These are phyloP conservation scores for Venturia canescens DNA, from an alignment of 1,140 invertebrate species.

Conservation along the genomic window DNA sequence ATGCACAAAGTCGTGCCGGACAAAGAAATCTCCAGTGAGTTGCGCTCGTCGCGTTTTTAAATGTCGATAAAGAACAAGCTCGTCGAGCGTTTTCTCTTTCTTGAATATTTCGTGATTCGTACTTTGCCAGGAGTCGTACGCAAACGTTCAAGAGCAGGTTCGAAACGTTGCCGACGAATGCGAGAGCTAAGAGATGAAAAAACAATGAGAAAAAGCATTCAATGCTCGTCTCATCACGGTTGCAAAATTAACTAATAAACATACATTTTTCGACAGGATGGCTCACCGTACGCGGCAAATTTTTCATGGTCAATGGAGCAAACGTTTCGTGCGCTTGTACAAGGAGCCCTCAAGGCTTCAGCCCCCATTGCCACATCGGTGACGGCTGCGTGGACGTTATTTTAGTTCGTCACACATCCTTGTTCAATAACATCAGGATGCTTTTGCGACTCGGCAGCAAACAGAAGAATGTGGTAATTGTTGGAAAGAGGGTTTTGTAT, in stretches of 20 bases:
- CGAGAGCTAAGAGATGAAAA: no score
- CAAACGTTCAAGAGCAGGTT: no score
- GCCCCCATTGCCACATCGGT: conserved; percentile 88
- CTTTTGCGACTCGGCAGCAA: conserved; percentile 80
- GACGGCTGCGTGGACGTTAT: conserved; percentile 90
- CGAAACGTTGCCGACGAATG: no score
- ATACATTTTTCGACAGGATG: conserved; percentile 74
- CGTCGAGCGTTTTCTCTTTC: no score
- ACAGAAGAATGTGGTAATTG: conserved; percentile 79
- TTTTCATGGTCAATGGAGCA: conserved; percentile 87
- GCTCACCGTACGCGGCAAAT: conserved; percentile 84
- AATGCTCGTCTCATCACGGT: no score
- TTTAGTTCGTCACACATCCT: conserved; percentile 84
- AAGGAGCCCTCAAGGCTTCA: conserved; percentile 86
- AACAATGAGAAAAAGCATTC: no score
- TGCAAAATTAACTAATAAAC: no score
- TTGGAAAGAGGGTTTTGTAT: conserved; percentile 16
- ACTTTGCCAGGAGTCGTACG: no score
- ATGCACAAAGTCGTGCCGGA: conserved; percentile 58
- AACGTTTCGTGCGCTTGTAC: conserved; percentile 89
- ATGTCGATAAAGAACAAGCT: no score
- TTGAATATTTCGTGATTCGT: no score
- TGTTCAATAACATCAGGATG: conserved; percentile 86
- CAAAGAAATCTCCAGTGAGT: conserved; percentile 56
- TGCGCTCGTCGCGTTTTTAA: background rate